A percentile compares a stretch with the other conserved stretches of the same genome.
phyloP scores from a whole-genome alignment of 2,888 invertebrate species.

The Leucophora obtusa region DNA sequence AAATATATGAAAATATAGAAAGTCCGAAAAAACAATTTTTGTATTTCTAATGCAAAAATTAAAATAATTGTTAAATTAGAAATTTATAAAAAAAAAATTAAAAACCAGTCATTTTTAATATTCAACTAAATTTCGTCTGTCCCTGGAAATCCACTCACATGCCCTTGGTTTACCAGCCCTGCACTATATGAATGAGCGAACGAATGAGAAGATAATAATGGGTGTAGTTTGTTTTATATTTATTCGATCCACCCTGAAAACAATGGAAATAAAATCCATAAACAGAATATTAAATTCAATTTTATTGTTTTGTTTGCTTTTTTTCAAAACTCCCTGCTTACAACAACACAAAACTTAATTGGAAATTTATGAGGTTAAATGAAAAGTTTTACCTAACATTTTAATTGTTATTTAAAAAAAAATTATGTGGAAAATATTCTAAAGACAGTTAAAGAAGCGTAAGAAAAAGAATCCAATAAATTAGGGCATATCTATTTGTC shows the following conservation, averaged over 20 bases:
- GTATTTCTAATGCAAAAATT: too few species aligned
- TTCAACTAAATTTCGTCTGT: too few species aligned
- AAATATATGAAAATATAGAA: too few species aligned
- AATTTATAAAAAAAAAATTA: too few species aligned
- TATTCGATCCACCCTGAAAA: slow-evolving; percentile 21
- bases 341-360: slow-evolving; percentile 47
- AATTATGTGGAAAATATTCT: neutral
- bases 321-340: neutral
- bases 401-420: slow-evolving; percentile 55
- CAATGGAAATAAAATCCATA: slow-evolving; percentile 53
- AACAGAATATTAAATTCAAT: slow-evolving; percentile 63
- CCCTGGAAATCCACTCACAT: too few species aligned
- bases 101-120: too few species aligned
- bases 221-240: slow-evolving; percentile 25
- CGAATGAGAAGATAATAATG: neutral
- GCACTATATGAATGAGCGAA: neutral
- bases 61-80: too few species aligned
- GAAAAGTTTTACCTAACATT: slow-evolving; percentile 30
- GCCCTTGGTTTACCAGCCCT: too few species aligned
- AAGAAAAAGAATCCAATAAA: too few species aligned
- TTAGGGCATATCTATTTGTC: too few species aligned
- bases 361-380: slow-evolving; percentile 44
- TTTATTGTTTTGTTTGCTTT: slow-evolving; percentile 42
- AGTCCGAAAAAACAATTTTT: too few species aligned
- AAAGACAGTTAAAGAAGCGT: too few species aligned